Conservation (phyloP, 2,797 vertebrate genomes). For the Remorina albescens region DNA sequence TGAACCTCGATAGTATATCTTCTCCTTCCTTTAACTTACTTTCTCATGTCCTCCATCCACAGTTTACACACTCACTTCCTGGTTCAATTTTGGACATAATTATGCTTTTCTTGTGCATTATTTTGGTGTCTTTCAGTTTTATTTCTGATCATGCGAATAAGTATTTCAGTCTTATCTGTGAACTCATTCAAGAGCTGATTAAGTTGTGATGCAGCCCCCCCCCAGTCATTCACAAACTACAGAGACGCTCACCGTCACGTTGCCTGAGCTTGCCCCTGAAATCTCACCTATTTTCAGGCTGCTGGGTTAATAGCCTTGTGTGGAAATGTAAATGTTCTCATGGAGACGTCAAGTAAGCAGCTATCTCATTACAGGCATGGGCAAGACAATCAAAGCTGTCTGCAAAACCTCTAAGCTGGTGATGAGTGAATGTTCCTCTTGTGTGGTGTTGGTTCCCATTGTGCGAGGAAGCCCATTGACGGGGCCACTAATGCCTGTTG, state of each 20-base stretch:
- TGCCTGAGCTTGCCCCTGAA: slow-evolving; percentile 1
- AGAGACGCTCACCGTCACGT: background rate
- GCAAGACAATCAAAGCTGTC: slow-evolving; percentile 53
- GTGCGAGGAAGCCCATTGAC: slow-evolving; percentile 46
- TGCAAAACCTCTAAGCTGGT: slow-evolving; percentile 33
- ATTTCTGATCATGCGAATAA: background rate
- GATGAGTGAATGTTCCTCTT: slow-evolving; percentile 51
- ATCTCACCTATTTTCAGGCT: slow-evolving; percentile 28
- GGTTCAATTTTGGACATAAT: background rate
- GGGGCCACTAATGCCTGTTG: slow-evolving; percentile 42
- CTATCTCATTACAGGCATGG: slow-evolving; percentile 48
- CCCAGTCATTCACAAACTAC: background rate
- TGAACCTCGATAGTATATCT: background rate
- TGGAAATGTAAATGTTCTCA: slow-evolving; percentile 51
- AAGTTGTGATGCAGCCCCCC: no score
- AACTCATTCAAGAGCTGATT: background rate
- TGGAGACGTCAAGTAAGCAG: slow-evolving; percentile 43
- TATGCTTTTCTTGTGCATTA: background rate
- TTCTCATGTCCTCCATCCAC: background rate
- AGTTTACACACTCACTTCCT: background rate
- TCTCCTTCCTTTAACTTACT: background rate
- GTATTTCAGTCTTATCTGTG: no score
- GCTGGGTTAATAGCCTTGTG: slow-evolving; percentile 44
- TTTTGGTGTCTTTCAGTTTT: background rate
- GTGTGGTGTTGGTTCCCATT: slow-evolving; percentile 36